Conservation (phyloP, 2,797 vertebrate genomes). For the Cryptoblepharus egeriae region DNA sequence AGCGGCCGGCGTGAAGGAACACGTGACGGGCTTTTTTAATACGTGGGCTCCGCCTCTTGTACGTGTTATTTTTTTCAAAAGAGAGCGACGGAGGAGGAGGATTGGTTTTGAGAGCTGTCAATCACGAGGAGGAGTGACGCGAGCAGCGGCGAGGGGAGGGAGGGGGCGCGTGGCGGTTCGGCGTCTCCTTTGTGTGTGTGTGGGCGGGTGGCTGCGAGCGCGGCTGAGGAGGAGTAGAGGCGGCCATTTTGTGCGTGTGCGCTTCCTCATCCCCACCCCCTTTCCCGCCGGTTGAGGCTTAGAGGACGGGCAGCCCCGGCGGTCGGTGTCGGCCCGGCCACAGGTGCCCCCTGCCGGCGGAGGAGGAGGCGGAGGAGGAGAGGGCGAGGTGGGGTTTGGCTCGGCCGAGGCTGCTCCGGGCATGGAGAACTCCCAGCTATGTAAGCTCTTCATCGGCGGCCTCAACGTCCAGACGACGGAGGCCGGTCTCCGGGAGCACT, state of each 20-base stretch:
- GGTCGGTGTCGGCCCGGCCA: background rate
- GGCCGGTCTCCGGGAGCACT: conserved; percentile 92
- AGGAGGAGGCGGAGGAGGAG: conserved; percentile 61
- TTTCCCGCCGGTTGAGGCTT: conserved; percentile 37
- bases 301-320: conserved; percentile 6
- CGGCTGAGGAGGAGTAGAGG: conserved; percentile 28
- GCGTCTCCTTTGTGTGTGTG: conserved; percentile 83
- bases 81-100: background rate
- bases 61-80: too few relatives aligned
- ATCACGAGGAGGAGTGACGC: accelerated
- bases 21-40: accelerated
- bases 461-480: conserved; percentile 97
- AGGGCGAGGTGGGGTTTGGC: conserved; percentile 71
- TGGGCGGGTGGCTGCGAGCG: conserved; percentile 66
- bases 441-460: conserved; percentile 96
- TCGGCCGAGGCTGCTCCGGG: conserved; percentile 65
- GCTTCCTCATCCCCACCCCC: conserved; percentile 51
- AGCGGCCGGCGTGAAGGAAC: accelerated
- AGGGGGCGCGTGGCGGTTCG: conserved; percentile 72
- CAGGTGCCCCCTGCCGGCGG: conserved; percentile 57
- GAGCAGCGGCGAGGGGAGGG: conserved; percentile 14
- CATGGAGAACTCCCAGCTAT: conserved; percentile 92
- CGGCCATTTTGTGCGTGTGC: conserved; percentile 71
- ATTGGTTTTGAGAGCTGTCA: accelerated
- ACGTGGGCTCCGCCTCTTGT: too few relatives aligned